A percentile compares a stretch with the other conserved stretches of the same genome.
Evolutionary conservation across 2,888 invertebrate species (phyloP).

Genomic region (Cheilosia vernalis): DNA sequence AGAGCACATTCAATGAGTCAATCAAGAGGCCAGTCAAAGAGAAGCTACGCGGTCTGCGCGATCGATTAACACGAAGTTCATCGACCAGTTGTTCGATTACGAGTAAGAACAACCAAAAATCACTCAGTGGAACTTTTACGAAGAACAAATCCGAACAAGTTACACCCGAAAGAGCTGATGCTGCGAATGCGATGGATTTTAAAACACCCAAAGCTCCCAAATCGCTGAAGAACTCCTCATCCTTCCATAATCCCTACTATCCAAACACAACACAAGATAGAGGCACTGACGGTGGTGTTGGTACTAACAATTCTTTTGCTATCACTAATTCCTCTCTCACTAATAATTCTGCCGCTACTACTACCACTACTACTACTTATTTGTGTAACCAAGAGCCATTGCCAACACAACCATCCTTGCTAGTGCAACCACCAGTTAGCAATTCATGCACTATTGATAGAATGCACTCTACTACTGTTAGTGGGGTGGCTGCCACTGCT

Average conservation of each 20-base stretch:
- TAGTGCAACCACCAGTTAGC: conserved; percentile 75
- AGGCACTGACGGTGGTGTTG: conserved; percentile 75
- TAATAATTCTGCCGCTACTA: conserved; percentile 50
- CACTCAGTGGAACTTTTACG: conserved; percentile 48
- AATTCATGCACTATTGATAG: conserved; percentile 76
- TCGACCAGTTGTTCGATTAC: conserved; percentile 38
- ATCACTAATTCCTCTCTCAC: conserved; percentile 61
- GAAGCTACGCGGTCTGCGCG: conserved; percentile 80
- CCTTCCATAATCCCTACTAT: conserved; percentile 28
- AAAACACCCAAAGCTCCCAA: conserved; percentile 82
- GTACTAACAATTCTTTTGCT: conserved; percentile 71
- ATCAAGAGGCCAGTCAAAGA: conserved; percentile 82
- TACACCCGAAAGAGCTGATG: conserved; percentile 46
- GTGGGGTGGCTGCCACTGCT: conserved; percentile 58
- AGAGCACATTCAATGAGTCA: conserved; percentile 82
- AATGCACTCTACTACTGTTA: conserved; percentile 62
- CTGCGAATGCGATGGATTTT: conserved; percentile 78
- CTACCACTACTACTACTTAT: conserved; percentile 43
- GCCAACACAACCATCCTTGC: conserved; percentile 76
- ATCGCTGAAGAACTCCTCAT: conserved; percentile 67
- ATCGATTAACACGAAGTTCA: conserved; percentile 80
- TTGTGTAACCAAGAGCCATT: conserved; percentile 76
- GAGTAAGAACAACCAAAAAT: conserved; percentile 46
- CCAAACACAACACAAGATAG: conserved; percentile 46
- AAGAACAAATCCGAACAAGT: conserved; percentile 71